Conservation (phyloP, 2,113 vertebrate genomes). For the Ornithorhynchus anatinus region DNA sequence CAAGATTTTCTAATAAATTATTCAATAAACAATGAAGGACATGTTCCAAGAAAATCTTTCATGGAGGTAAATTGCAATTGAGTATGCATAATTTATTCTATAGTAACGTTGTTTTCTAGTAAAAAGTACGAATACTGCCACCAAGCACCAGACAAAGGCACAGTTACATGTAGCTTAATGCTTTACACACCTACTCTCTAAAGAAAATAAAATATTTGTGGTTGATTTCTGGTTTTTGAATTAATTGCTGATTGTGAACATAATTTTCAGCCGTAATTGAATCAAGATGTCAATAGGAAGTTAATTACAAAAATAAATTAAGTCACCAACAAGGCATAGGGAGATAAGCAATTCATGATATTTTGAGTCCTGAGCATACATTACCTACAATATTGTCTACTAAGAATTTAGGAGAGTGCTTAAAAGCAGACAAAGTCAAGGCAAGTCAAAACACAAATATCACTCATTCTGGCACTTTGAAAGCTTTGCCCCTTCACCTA, state of each 20-base stretch:
- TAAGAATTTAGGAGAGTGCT: no score
- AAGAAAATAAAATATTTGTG: neutral
- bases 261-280: no score
- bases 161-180: neutral
- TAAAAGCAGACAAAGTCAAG: no score
- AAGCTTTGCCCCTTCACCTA: no score
- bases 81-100: constrained; percentile 17
- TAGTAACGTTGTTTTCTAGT: constrained; percentile 13
- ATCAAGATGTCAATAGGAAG: no score
- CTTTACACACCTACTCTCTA: neutral
- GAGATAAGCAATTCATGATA: no score
- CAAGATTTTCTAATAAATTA: constrained; percentile 31
- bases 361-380: no score
- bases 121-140: constrained; percentile 23
- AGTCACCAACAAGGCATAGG: no score
- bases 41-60: neutral
- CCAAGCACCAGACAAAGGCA: neutral
- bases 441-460: no score
- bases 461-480: no score
- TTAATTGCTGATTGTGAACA: neutral
- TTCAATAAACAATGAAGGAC: constrained; percentile 39
- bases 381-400: no score
- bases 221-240: neutral
- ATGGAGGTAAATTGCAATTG: constrained; percentile 13
- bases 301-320: no score